Base-by-base conservation (phyloP, 2,888 invertebrate genomes). In the Tenthredo amoena region DNA sequence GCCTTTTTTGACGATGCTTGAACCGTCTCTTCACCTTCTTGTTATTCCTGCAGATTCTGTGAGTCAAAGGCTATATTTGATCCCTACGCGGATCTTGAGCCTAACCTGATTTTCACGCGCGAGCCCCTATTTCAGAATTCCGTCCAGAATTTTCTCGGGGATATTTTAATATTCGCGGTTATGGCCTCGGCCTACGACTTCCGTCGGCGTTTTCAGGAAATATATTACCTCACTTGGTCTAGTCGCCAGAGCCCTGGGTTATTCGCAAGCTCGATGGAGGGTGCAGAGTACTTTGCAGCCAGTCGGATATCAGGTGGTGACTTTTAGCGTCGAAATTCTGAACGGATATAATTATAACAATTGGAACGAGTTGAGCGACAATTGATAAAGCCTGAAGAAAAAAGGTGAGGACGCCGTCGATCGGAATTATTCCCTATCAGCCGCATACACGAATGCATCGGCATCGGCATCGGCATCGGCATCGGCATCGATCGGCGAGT, bases 91-190 rank as follows among this genome's bases (percentile, higher is more conserved):
- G 62, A 62, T 26, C 62, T 62, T 62, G 0, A 31, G 26, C 26
- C 26, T 21, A 26, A 62, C 62, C 21, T 62, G 62, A 26, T 62
- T 62, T 12, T 62, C 62, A 31, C 62, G 62, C 26, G 71, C 12
- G n/a, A 37, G 7, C 15, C 37, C 71, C 37, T 34, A 6, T 71
- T 71, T 37, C 71, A 18, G 37, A 71, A 71, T 71, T 71, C 37
- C 71, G 18, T 26, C 37, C 18, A 15, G 18, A 31, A 71, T 71
- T 37, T 71, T 37, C 15, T 9, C n/a, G 1, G 71, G 37, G 71
- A 71, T 71, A 71, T 37, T 71, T 71, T 37, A 37, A 71, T 71
- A 71, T 71, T 71, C 62, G 12, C 62, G 9, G 26, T 71, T 71
- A 71, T 37, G 37, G 34, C 37, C 37, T 21, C 21, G 26, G 26